These are phyloP conservation scores for Physeter macrocephalus DNA, from an alignment of 2,113 vertebrate genomes.

Conservation along the genomic window DNA sequence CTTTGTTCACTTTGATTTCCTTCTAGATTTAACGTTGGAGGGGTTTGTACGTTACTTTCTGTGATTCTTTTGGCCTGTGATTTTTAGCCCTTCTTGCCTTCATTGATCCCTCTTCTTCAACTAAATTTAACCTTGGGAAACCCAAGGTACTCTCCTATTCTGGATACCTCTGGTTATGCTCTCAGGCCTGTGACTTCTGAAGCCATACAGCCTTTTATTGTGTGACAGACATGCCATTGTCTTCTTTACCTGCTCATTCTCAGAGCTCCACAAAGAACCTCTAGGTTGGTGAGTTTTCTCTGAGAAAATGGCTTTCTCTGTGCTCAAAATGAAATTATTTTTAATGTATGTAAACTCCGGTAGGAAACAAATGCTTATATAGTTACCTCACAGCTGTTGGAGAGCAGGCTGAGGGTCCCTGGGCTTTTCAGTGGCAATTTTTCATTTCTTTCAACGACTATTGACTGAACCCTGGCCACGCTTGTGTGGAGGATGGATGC, in stretches of 20 bases:
- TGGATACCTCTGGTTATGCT: neutral
- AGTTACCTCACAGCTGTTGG: neutral
- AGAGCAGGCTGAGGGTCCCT: neutral
- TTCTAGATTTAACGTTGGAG: neutral
- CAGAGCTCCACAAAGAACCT: neutral
- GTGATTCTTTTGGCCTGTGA: neutral
- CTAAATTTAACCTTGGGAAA: neutral
- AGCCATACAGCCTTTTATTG: neutral
- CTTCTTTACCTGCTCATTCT: neutral
- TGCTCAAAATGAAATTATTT: neutral
- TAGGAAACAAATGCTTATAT: neutral
- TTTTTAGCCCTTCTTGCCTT: neutral
- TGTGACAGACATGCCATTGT: neutral
- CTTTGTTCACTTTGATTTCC: neutral
- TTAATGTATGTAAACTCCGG: neutral
- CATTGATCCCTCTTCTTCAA: neutral
- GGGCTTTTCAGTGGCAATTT: neutral
- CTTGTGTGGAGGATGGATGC: neutral
- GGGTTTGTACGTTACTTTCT: neutral
- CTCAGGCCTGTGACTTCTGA: neutral
- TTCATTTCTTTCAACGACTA: conserved; percentile 10
- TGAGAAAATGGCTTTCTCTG: neutral
- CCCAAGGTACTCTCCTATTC: neutral
- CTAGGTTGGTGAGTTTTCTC: neutral
- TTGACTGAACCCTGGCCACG: neutral